Base-by-base conservation (phyloP, 2,888 invertebrate genomes). In the Anoplius nigerrimus region DNA sequence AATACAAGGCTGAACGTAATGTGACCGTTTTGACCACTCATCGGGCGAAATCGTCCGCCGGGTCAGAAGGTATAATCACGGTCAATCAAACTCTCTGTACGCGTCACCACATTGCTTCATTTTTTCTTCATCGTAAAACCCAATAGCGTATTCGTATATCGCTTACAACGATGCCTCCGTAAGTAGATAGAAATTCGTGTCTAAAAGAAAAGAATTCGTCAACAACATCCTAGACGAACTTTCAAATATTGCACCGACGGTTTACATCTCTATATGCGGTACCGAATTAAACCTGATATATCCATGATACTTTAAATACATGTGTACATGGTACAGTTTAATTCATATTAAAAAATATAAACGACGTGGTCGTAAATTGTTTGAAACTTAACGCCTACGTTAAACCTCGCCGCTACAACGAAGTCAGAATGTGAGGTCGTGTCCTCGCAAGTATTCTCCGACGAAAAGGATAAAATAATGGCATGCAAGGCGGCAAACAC, bases 1-100 rank as follows among this genome's bases (percentile, higher is more conserved):
- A 78, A 80, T 80, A 79, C 78, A 79, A 80, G 79, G 76, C 71
- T 74, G 76, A 78, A 80, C 69, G 74, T 75, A 80, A 74, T 66
- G 67, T 66, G 60, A 72, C 66, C 62, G 64, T 69, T n/a, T 63
- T 54, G 58, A 77, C 69, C 21, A 69, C 66, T 68, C 58, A 72
- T 79, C 64, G 46, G 58, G 53, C 55, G 64, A 59, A 72, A 64
- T 54, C 52, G n/a, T n/a, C n/a, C n/a, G 42, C 18, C 48, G 18
- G 6, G 48, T 48, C 48, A 48, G 5, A 18, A 48, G 13, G 8
- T 48, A 48, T 18, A 16, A 18, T 48, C 18, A 48, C n/a, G 13
- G n/a, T 48, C 18, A 42, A 48, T 48, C n/a, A 18, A 48, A 18
- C 16, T 16, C 42, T n/a, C 53, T 43, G 13, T 34, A 20, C 46